Evolutionary conservation across 2,113 vertebrate species (phyloP).

Genomic region (Pipra filicauda): DNA sequence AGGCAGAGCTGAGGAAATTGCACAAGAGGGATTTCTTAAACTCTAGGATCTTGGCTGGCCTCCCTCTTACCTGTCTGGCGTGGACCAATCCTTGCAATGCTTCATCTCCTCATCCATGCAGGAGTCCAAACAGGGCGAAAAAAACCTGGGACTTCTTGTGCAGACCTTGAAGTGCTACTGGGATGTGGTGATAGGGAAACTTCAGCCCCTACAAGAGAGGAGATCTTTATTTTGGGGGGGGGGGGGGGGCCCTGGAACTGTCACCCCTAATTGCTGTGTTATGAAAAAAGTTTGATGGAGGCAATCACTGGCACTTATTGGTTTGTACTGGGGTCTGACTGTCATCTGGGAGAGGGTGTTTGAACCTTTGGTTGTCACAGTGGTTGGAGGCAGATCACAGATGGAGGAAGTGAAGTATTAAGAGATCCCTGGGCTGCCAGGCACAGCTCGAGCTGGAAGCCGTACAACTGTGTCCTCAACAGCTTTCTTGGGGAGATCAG

Average conservation of each 20-base stretch:
- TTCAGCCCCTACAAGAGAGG: background rate
- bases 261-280: background rate
- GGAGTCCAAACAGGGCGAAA: background rate
- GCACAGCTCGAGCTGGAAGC: fast-evolving
- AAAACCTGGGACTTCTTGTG: background rate
- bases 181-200: background rate
- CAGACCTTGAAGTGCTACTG: background rate
- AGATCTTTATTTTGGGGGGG: background rate
- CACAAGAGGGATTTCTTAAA: background rate
- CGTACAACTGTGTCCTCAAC: background rate
- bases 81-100: background rate
- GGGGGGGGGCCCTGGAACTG: background rate
- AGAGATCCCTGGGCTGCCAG: background rate
- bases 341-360: background rate
- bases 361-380: background rate
- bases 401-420: background rate
- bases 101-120: background rate
- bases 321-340: background rate
- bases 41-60: background rate
- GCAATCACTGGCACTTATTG: background rate
- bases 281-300: background rate
- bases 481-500: background rate
- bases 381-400: background rate
- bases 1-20: background rate
- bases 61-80: background rate